Conservation (phyloP, 2,113 vertebrate species). For the Canis aureus region DNA sequence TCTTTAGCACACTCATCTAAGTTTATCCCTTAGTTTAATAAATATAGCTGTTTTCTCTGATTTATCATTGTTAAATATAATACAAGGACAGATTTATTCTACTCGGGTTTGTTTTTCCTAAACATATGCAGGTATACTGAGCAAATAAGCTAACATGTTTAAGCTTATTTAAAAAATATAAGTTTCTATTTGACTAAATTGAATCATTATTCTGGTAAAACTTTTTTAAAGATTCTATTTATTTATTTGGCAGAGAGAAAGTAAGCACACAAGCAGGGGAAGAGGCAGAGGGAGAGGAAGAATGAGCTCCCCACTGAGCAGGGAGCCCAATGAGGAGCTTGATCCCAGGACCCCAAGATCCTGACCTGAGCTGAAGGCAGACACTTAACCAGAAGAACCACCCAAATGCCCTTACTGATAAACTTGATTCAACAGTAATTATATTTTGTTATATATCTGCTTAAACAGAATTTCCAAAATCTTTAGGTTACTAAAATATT, state of each 20-base stretch:
- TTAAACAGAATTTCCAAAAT: background rate
- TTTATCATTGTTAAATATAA: background rate
- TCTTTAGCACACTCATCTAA: background rate
- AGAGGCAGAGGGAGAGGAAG: no score
- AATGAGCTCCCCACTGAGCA: no score
- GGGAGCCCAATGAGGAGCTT: no score
- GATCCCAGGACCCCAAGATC: no score
- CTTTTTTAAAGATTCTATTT: no score
- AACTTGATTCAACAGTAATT: conserved; percentile 3
- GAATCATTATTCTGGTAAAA: background rate
- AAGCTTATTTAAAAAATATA: background rate
- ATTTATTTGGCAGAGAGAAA: no score
- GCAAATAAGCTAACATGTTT: background rate
- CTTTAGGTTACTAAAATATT: background rate
- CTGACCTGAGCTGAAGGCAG: no score
- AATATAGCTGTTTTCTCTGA: background rate
- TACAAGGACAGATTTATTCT: background rate
- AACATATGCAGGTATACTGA: background rate
- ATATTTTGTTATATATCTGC: background rate
- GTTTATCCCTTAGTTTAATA: background rate
- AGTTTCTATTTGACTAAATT: conserved; percentile 2
- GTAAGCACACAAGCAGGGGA: no score
- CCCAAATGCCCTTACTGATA: background rate
- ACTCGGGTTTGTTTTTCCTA: background rate
- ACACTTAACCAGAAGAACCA: no score